Conservation (phyloP, 2,888 invertebrate species). For the Meteorus cinctellus region DNA sequence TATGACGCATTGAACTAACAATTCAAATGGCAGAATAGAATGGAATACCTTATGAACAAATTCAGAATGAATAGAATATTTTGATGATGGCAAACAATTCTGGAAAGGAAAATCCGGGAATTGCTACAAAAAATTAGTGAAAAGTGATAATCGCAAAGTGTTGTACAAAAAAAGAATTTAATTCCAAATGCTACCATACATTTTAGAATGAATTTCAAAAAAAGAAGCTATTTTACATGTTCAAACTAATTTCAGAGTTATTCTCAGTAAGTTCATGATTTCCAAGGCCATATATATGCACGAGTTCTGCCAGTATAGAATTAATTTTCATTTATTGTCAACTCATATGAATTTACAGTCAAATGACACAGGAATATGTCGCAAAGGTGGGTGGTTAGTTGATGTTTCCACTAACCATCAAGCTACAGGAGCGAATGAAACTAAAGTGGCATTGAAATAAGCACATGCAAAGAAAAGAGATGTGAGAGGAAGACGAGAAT, state of each 20-base stretch:
- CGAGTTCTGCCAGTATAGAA: background rate
- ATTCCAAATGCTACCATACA: no score
- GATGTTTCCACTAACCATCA: background rate
- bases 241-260: background rate
- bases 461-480: slow-evolving; percentile 10
- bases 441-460: slow-evolving; percentile 24
- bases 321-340: slow-evolving; percentile 7
- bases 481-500: background rate
- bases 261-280: background rate
- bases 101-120: no score
- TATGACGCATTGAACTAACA: no score
- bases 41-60: no score
- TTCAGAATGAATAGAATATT: no score
- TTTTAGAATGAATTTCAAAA: no score
- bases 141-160: no score
- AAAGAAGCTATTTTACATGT: no score
- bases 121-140: no score
- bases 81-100: no score
- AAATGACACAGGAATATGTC: background rate
- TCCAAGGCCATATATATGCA: background rate
- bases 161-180: no score
- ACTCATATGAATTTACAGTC: background rate
- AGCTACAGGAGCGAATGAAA: slow-evolving; percentile 38
- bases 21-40: no score
- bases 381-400: background rate